phyloP scores from a whole-genome alignment of 1,140 invertebrate species.

The Oscheius sp. region DNA sequence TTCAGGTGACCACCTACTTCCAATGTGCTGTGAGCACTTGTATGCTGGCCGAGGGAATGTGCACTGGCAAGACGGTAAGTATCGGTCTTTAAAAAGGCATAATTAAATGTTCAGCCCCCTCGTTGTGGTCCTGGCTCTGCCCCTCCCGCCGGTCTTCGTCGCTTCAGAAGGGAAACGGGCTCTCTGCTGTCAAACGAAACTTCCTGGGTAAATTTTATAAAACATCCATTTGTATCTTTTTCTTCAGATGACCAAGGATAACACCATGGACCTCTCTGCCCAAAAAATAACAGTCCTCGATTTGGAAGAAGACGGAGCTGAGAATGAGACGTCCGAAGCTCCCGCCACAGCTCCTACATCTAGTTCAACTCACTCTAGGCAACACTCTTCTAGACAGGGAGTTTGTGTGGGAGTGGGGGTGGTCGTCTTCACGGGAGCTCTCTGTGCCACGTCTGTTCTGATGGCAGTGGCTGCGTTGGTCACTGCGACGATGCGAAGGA shows the following conservation, averaged over 20 bases:
- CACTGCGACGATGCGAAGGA: neutral
- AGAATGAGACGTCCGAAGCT: neutral
- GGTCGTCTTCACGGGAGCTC: neutral
- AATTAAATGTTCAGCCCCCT: conserved; percentile 48
- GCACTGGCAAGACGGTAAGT: conserved; percentile 54
- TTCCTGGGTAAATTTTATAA: neutral
- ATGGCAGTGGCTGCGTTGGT: neutral
- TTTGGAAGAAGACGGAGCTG: conserved; percentile 45
- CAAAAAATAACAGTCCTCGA: conserved; percentile 59
- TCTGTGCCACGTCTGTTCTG: neutral
- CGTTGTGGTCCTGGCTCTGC: conserved; percentile 46
- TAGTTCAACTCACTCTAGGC: no score
- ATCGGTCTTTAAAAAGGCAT: neutral
- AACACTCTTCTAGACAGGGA: neutral
- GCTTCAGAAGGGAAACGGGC: conserved; percentile 28
- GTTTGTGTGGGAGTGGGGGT: neutral
- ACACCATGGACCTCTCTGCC: conserved; percentile 50
- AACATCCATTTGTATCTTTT: neutral
- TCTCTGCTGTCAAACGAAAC: neutral
- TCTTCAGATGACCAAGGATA: conserved; percentile 17
- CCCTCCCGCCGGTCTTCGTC: neutral
- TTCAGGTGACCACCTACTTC: conserved; percentile 59
- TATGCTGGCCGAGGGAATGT: conserved; percentile 59
- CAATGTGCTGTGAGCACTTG: conserved; percentile 59
- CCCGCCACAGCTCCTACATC: no score